Evolutionary conservation across 2,888 invertebrate genomes (phyloP).

Genomic region (Anodontia alba): DNA sequence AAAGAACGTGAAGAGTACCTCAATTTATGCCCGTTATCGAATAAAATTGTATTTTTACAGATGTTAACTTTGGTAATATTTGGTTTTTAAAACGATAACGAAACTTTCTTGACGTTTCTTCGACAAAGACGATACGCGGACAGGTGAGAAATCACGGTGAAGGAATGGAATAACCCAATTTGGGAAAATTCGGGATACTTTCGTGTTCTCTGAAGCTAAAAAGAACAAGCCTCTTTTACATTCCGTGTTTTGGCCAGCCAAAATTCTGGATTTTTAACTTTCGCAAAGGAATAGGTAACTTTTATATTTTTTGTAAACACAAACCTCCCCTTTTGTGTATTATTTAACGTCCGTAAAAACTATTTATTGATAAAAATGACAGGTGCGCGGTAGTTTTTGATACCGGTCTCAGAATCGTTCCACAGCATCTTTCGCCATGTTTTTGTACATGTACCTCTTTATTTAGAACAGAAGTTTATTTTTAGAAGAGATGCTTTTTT

Average conservation of each 20-base stretch:
- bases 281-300: constrained; percentile 5
- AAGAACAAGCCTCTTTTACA: neutral
- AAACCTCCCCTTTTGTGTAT: neutral
- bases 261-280: constrained; percentile 15
- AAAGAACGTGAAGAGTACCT: too few relatives aligned
- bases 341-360: too few relatives aligned
- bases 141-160: neutral
- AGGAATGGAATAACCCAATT: constrained; percentile 25
- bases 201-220: constrained; percentile 6
- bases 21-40: too few relatives aligned
- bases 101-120: too few relatives aligned
- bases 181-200: constrained; percentile 31
- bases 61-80: too few relatives aligned
- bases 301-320: neutral
- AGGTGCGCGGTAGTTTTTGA: too few relatives aligned
- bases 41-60: too few relatives aligned
- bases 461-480: neutral
- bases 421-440: constrained; percentile 5
- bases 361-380: too few relatives aligned
- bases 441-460: constrained; percentile 4
- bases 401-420: neutral
- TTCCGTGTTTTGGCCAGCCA: neutral
- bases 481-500: neutral
- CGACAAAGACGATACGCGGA: neutral
- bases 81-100: too few relatives aligned